phyloP scores from a whole-genome alignment of 2,888 invertebrate species.

The Drosophila kanekoi region DNA sequence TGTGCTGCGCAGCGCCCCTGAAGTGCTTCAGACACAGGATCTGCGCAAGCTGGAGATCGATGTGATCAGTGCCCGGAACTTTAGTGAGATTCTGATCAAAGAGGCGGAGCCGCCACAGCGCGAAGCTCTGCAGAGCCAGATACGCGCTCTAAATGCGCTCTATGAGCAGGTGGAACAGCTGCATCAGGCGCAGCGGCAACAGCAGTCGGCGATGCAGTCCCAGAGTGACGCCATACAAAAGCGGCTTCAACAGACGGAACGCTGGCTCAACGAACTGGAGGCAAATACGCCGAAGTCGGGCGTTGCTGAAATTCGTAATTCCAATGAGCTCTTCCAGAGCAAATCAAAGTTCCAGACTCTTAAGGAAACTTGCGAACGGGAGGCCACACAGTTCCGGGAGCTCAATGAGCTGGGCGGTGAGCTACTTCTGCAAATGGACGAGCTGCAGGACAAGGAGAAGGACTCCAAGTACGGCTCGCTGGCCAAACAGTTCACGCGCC shows the following conservation, averaged over 20 bases:
- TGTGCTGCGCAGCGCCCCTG: constrained; percentile 66
- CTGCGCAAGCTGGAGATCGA: constrained; percentile 85
- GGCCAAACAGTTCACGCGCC: constrained; percentile 88
- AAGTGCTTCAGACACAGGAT: constrained; percentile 72
- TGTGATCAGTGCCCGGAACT: constrained; percentile 85
- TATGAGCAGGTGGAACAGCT: constrained; percentile 81
- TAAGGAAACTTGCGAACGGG: constrained; percentile 90
- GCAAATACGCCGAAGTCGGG: constrained; percentile 87
- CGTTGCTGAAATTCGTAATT: constrained; percentile 87
- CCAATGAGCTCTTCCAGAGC: constrained; percentile 90
- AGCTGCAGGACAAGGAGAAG: constrained; percentile 68
- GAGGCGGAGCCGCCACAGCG: constrained; percentile 81
- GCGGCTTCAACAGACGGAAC: constrained; percentile 83
- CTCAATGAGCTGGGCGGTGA: constrained; percentile 90
- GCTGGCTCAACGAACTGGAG: constrained; percentile 89
- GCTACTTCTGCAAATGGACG: constrained; percentile 87
- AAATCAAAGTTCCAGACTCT: constrained; percentile 90
- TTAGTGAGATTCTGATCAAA: constrained; percentile 84
- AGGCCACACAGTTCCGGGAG: constrained; percentile 88
- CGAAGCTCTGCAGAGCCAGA: constrained; percentile 73
- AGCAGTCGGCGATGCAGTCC: constrained; percentile 75
- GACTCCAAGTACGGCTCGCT: constrained; percentile 87
- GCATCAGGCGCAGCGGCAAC: constrained; percentile 77
- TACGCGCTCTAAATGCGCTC: constrained; percentile 80
- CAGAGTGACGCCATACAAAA: constrained; percentile 82